These are phyloP conservation scores for Pseudomyrmex pallidus DNA, from an alignment of 1,140 invertebrate species.

Conservation along the genomic window DNA sequence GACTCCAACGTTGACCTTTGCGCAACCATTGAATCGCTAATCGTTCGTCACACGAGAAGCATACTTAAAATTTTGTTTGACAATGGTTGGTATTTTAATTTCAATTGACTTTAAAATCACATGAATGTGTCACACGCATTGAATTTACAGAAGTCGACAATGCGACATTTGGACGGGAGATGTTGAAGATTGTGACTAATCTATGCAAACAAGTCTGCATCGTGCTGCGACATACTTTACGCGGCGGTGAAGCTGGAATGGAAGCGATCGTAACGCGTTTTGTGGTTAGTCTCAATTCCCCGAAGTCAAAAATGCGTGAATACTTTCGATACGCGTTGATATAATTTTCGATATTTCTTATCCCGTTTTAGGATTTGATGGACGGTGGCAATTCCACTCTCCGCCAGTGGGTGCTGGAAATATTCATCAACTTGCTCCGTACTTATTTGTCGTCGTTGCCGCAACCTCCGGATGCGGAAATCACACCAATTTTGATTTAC, in stretches of 20 bases:
- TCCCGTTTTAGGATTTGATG: slow-evolving; percentile 64
- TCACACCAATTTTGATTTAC: slow-evolving; percentile 75
- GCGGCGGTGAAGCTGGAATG: slow-evolving; percentile 68
- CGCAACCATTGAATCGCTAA: slow-evolving; percentile 71
- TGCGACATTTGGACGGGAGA: slow-evolving; percentile 70
- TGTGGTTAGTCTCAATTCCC: slow-evolving; percentile 65
- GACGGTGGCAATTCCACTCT: slow-evolving; percentile 54
- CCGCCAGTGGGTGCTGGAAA: slow-evolving; percentile 63
- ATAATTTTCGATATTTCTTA: slow-evolving; percentile 26
- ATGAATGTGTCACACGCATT: neutral
- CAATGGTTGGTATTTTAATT: slow-evolving; percentile 64
- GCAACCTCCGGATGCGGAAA: slow-evolving; percentile 68
- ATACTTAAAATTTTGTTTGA: slow-evolving; percentile 68
- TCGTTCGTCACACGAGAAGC: slow-evolving; percentile 50
- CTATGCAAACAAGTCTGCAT: slow-evolving; percentile 70
- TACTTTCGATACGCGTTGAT: neutral
- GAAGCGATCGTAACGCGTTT: slow-evolving; percentile 69
- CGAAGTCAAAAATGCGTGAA: neutral
- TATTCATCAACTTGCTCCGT: slow-evolving; percentile 67
- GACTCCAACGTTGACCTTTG: slow-evolving; percentile 70
- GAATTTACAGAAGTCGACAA: slow-evolving; percentile 67
- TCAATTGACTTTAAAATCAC: slow-evolving; percentile 30
- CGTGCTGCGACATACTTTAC: slow-evolving; percentile 74
- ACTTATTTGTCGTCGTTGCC: slow-evolving; percentile 62
- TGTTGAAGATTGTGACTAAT: slow-evolving; percentile 64